Evolutionary conservation across 2,797 vertebrate genomes (phyloP).

Genomic region (Acrossocheilus fasciatus): DNA sequence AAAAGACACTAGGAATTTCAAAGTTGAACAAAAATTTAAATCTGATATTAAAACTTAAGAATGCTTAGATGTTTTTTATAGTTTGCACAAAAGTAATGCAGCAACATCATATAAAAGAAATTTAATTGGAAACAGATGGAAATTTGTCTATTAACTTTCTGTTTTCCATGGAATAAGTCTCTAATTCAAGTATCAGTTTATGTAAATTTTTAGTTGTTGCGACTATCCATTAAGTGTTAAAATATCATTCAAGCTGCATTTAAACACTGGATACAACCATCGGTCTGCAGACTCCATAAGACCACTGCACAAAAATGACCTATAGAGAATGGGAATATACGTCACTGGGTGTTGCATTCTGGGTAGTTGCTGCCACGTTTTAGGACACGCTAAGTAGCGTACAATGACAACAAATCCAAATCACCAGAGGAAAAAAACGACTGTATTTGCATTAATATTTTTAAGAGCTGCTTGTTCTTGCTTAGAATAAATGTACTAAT

Average conservation of each 20-base stretch:
- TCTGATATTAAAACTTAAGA: background rate
- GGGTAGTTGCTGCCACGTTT: no score
- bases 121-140: background rate
- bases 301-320: background rate
- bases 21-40: background rate
- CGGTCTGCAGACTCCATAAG: background rate
- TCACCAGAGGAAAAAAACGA: no score
- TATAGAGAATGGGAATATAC: no score
- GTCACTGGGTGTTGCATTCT: no score
- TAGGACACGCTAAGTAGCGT: no score
- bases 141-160: background rate
- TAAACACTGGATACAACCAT: background rate
- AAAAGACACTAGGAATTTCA: background rate
- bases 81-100: background rate
- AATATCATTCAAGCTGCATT: background rate
- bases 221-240: background rate
- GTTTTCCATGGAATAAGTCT: background rate
- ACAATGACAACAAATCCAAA: no score
- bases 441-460: no score
- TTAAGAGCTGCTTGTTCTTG: no score
- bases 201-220: background rate
- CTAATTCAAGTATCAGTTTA: background rate
- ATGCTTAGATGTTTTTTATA: background rate
- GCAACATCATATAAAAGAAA: background rate
- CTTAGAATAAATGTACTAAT: no score